Base-by-base conservation (phyloP, 2,797 vertebrate genomes). In the Hydrolagus colliei region DNA sequence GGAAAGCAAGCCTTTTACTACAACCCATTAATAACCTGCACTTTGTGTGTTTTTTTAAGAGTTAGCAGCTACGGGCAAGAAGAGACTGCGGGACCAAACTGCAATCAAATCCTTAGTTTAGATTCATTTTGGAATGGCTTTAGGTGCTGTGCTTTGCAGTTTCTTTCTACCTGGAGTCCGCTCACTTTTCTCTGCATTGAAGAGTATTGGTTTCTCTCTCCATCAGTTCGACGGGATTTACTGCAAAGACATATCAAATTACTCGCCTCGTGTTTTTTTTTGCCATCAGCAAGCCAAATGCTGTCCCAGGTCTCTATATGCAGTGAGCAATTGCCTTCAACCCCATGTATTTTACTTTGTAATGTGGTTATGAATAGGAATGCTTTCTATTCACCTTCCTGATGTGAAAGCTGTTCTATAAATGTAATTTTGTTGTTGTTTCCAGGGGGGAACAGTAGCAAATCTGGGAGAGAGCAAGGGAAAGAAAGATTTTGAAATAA, bases 281-380 rank as follows among this genome's bases (percentile, higher is more conserved):
- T 71, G 65, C 79, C 63, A 82, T 82, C 32, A 35, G 27, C 63
- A 82, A 82, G 20, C 18, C 12, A 27, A 68, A 82, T n/a, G 65
- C 18, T 71, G 65, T 71, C 79, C 79, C 79, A n/a, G 79, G 65
- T 18, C 65, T 84, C 65, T 41, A 71, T 84, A 84, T 16, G n/a
- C 32, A 9, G 63, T 82, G 79, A 84, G 71, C 52, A 71, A 84
- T 71, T 84, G 71, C 16, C 65, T 71, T 20, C 68, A 14, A n/a
- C 52, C 0, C 8, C 32, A 1, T 84, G 79, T 41, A 84, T 71
- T 84, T 84, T 67, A 82, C 14, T 41, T 16, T 11, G 79, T 35
- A 10, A 20, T 84, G 79, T 68, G 16, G 10, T 84, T 84, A 84
- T 84, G 41, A 71, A 84, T 84, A 67, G 67, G 65, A 67, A 68